Percentiles rank a stretch among this genome's conserved stretches.
phyloP scores from a whole-genome alignment of 1,140 invertebrate species.

The Riptortus pedestris region DNA sequence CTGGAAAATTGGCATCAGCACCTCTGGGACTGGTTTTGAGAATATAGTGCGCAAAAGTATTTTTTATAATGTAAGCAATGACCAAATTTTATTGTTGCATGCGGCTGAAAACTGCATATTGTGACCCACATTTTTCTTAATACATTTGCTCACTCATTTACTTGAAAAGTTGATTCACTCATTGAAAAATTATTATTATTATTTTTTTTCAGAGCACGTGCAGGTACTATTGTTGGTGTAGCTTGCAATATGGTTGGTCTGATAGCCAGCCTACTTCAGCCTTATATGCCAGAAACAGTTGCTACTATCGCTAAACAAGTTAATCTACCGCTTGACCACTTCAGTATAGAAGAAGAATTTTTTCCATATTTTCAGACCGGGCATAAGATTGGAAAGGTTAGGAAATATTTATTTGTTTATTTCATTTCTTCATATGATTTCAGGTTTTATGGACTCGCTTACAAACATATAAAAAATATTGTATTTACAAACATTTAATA shows the following conservation, averaged over 20 bases:
- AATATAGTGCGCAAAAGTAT: no score
- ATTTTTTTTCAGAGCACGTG: constrained; percentile 49
- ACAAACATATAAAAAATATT: no score
- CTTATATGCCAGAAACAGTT: constrained; percentile 83
- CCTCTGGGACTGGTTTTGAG: no score
- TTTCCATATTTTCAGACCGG: constrained; percentile 58
- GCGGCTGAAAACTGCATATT: no score
- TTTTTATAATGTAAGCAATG: no score
- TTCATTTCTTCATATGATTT: neutral
- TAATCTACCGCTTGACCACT: constrained; percentile 44
- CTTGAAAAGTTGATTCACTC: no score
- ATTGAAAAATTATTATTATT: neutral
- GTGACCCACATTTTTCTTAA: no score
- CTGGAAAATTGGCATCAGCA: no score
- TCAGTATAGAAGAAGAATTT: constrained; percentile 42
- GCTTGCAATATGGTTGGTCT: constrained; percentile 77
- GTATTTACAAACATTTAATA: no score
- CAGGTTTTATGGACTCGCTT: neutral
- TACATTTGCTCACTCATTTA: no score
- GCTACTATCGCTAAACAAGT: constrained; percentile 59
- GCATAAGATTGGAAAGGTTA: constrained; percentile 77
- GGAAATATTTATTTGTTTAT: neutral
- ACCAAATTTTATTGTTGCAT: no score
- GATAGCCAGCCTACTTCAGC: constrained; percentile 69
- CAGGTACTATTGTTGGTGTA: constrained; percentile 75